Conservation (phyloP, 2,888 invertebrate species). For the Dasypolia templi region DNA sequence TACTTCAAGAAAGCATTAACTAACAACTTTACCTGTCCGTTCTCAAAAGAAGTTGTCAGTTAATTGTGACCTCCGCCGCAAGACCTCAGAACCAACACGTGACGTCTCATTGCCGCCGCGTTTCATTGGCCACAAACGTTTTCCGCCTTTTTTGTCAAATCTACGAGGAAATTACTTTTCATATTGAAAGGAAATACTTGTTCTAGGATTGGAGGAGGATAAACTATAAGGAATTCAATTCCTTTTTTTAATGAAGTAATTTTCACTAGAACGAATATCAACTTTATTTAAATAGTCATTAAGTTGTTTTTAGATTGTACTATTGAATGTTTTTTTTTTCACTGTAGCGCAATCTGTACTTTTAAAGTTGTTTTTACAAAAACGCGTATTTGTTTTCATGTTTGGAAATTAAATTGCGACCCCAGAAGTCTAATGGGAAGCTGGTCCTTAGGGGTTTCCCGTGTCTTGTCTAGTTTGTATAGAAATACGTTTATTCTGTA, state of each 20-base stretch:
- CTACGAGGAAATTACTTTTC: conserved; percentile 22
- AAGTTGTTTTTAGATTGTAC: neutral
- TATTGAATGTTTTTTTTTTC: neutral
- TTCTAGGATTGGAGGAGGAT: neutral
- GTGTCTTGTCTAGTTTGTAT: neutral
- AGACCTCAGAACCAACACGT: conserved; percentile 45
- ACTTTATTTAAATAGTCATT: neutral
- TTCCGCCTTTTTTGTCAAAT: conserved; percentile 51
- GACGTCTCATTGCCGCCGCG: conserved; percentile 35
- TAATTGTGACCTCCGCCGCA: conserved; percentile 30
- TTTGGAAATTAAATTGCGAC: neutral
- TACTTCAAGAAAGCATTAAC: neutral
- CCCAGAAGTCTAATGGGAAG: neutral
- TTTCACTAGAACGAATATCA: neutral
- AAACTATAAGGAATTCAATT: neutral
- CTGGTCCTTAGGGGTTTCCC: neutral
- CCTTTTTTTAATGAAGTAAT: neutral
- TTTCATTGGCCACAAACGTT: conserved; percentile 45
- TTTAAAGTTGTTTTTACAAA: neutral
- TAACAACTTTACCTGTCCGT: neutral
- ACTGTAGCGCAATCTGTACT: neutral
- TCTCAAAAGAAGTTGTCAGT: conserved; percentile 24
- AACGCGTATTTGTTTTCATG: neutral
- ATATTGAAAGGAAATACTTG: neutral
- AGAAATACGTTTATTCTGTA: neutral